phyloP scores from a whole-genome alignment of 2,113 vertebrate genomes.

The Microcebus tavaratra region DNA sequence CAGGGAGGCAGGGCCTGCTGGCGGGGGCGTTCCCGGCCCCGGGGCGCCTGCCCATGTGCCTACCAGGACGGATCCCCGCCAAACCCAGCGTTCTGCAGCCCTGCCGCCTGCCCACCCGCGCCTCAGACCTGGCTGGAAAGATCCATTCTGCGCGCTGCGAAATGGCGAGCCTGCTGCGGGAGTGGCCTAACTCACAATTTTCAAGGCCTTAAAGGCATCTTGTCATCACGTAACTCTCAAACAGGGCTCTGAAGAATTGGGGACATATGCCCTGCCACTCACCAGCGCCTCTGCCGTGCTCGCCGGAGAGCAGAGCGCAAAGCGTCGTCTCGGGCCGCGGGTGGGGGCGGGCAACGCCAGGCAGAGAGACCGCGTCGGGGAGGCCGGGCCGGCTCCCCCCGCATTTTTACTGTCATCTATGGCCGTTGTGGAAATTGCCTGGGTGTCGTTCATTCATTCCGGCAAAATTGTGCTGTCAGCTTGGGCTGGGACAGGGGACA shows the following conservation, averaged over 20 bases:
- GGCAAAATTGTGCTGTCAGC: background rate
- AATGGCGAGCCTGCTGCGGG: background rate
- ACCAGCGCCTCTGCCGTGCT: background rate
- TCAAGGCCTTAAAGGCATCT: constrained; percentile 11
- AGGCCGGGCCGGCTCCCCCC: rapidly evolving
- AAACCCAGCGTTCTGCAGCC: rapidly evolving
- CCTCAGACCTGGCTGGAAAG: background rate
- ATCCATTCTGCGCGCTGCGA: background rate
- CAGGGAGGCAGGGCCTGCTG: background rate
- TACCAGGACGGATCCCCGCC: background rate
- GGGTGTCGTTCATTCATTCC: background rate
- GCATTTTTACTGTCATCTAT: rapidly evolving
- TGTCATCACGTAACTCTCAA: constrained; percentile 8
- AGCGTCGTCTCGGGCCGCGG: background rate
- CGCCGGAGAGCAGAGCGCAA: background rate
- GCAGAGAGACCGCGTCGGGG: rapidly evolving
- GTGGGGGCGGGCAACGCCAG: rapidly evolving
- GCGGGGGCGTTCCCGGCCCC: background rate
- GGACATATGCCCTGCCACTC: constrained; percentile 22
- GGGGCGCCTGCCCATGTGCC: rapidly evolving
- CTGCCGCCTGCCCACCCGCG: too few species aligned
- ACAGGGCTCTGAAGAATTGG: constrained; percentile 43
- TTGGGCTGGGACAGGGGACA: rapidly evolving
- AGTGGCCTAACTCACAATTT: background rate
- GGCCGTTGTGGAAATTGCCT: rapidly evolving